These are phyloP conservation scores for Cyprinodon tularosa DNA, from an alignment of 2,113 vertebrate species.

Conservation along the genomic window DNA sequence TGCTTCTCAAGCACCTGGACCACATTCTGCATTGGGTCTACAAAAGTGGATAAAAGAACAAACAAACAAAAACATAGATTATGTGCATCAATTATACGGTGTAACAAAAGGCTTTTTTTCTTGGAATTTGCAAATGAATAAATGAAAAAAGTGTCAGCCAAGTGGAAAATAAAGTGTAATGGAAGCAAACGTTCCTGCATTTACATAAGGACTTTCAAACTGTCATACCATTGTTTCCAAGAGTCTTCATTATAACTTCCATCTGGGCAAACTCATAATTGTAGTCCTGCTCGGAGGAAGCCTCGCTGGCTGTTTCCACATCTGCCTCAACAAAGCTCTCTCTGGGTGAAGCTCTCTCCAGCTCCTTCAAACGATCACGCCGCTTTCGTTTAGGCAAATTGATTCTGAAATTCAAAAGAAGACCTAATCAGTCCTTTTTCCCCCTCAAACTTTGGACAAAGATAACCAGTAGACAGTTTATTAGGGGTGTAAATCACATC, in stretches of 20 bases:
- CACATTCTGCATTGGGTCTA: constrained; percentile 95
- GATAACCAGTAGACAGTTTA: too few relatives aligned
- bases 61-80: not conserved
- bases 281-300: constrained; percentile 98
- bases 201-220: not conserved
- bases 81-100: not conserved
- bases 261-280: constrained; percentile 99
- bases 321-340: constrained; percentile 85
- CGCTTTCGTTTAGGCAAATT: constrained; percentile 95
- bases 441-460: too few relatives aligned
- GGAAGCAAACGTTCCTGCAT: not conserved
- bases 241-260: constrained; percentile 99
- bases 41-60: not conserved
- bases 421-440: constrained; percentile 1
- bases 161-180: not conserved
- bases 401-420: constrained; percentile 79
- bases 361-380: constrained; percentile 92
- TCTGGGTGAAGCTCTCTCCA: constrained; percentile 85
- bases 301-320: constrained; percentile 93
- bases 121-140: not conserved
- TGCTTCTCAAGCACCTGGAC: constrained; percentile 96
- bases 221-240: constrained; percentile 90
- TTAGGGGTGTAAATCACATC: too few relatives aligned
- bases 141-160: not conserved
- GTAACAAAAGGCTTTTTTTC: not conserved